These are phyloP conservation scores for Rhimphoctona megacephalus DNA, from an alignment of 2,888 invertebrate species.

Conservation along the genomic window DNA sequence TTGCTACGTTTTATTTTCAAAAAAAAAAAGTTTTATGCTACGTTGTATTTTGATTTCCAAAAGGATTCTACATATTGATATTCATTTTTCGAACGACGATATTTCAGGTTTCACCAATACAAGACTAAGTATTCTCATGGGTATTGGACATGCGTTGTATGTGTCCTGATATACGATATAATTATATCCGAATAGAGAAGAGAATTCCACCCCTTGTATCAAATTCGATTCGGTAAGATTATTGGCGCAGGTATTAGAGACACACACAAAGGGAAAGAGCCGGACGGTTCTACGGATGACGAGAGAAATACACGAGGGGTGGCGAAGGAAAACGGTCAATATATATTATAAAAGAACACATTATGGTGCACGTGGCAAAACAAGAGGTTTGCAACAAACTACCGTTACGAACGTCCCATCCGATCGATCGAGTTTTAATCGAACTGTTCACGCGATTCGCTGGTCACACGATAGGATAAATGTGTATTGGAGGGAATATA, in stretches of 20 bases:
- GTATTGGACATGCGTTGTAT: not conserved
- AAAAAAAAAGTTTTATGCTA: no score
- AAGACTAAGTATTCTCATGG: not conserved
- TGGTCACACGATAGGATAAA: slow-evolving; percentile 1
- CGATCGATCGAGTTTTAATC: slow-evolving; percentile 56
- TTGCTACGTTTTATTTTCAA: not conserved
- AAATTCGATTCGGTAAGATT: not conserved
- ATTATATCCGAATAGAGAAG: not conserved
- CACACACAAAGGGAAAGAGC: not conserved
- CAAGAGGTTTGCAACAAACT: slow-evolving; percentile 37
- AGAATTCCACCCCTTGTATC: not conserved
- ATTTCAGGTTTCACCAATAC: not conserved
- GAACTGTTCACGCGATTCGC: slow-evolving; percentile 48
- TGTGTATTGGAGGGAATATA: not conserved
- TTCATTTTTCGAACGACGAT: not conserved
- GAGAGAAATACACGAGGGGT: slow-evolving; percentile 1
- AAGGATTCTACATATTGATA: not conserved
- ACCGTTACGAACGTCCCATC: not conserved
- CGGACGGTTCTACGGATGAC: not conserved
- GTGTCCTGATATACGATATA: not conserved
- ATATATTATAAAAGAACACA: slow-evolving; percentile 26
- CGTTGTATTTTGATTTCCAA: not conserved
- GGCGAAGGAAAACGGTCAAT: not conserved
- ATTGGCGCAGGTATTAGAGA: not conserved
- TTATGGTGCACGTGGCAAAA: slow-evolving; percentile 34